A percentile compares a stretch with the other conserved stretches of the same genome.
phyloP scores from a whole-genome alignment of 2,888 invertebrate species.

The Matsumyia berberina region DNA sequence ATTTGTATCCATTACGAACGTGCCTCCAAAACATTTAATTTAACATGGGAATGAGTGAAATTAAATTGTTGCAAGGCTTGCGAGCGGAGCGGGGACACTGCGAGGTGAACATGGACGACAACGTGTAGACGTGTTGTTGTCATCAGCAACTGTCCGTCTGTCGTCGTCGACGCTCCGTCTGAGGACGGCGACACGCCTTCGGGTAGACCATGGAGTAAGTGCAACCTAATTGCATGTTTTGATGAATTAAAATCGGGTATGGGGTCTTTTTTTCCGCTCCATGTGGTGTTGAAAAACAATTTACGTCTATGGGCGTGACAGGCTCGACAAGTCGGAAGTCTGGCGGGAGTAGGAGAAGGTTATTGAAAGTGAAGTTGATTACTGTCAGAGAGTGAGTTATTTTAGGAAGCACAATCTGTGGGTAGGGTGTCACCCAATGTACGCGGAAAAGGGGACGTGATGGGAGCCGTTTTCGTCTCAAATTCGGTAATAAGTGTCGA shows the following conservation, averaged over 20 bases:
- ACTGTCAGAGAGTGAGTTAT: conserved; percentile 33
- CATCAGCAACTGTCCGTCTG: conserved; percentile 45
- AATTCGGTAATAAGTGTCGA: too few species aligned
- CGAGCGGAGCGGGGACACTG: conserved; percentile 5
- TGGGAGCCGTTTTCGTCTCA: too few species aligned
- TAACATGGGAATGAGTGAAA: conserved; percentile 58
- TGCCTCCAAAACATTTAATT: conserved; percentile 56
- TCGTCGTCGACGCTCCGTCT: conserved; percentile 58
- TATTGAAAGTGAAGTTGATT: conserved; percentile 59
- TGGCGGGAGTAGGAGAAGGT: conserved; percentile 34
- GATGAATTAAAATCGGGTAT: conserved; percentile 53
- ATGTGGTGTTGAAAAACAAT: conserved; percentile 44
- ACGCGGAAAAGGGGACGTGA: background rate
- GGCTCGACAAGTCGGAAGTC: conserved; percentile 26
- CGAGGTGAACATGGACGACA: conserved; percentile 46
- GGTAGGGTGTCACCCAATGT: background rate
- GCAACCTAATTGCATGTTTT: conserved; percentile 71
- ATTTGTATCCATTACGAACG: conserved; percentile 61
- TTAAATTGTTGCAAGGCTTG: conserved; percentile 50
- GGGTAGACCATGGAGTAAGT: conserved; percentile 60
- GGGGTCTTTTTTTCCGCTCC: conserved; percentile 8
- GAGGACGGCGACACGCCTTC: conserved; percentile 33
- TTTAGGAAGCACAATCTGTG: conserved; percentile 11
- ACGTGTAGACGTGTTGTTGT: conserved; percentile 69
- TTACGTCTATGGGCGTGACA: conserved; percentile 54